Percentiles rank a stretch among this genome's conserved stretches.
Evolutionary conservation across 2,113 vertebrate species (phyloP).

Genomic region (Podiceps cristatus): DNA sequence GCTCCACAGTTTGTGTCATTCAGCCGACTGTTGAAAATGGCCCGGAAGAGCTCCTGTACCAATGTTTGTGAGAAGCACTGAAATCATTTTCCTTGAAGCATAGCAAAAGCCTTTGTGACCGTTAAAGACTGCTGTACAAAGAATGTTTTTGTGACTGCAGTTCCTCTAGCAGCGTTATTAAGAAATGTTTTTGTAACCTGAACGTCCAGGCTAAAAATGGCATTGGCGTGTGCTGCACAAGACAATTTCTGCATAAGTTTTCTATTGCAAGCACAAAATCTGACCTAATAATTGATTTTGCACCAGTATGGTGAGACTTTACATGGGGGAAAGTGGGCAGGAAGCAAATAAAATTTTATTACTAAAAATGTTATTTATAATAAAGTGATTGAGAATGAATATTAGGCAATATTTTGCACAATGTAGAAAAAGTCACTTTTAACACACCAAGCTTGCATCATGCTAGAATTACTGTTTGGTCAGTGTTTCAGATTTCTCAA

Average conservation of each 20-base stretch:
- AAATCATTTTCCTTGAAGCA: neutral
- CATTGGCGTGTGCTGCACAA: too few relatives aligned
- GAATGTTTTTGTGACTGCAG: neutral
- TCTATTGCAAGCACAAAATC: neutral
- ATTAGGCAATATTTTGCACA: neutral
- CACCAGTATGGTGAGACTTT: neutral
- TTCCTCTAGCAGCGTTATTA: neutral
- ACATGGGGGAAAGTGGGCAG: neutral
- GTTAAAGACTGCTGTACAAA: neutral
- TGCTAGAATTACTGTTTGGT: neutral
- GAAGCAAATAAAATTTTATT: neutral
- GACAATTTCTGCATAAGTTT: neutral
- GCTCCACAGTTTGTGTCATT: neutral
- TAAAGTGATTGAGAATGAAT: neutral
- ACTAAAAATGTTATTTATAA: neutral
- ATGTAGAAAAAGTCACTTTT: neutral
- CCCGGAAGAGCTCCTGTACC: neutral
- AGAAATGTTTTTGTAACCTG: neutral
- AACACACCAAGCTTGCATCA: neutral
- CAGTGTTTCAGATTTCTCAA: neutral
- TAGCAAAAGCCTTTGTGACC: accelerated
- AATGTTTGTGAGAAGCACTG: accelerated
- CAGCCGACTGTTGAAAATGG: accelerated
- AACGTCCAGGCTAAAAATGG: neutral
- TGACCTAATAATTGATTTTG: neutral